Evolutionary conservation across 2,797 vertebrate genomes (phyloP), one percentile per base, ranked within the genome.

Genomic region (Ataeniobius toweri): DNA sequence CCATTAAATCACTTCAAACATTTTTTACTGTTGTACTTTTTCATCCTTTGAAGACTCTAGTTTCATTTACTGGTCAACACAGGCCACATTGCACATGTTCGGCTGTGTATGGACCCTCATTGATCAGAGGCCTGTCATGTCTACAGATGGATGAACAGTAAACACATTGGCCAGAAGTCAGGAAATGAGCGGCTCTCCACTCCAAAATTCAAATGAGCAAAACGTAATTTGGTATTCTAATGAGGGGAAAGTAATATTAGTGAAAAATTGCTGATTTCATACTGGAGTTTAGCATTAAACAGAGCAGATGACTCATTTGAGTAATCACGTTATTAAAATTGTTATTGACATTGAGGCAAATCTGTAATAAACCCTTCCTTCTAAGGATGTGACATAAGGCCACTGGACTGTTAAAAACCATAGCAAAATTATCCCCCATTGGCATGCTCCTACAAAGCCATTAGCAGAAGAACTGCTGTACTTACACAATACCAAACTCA

Each of bases 391-490:
- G 77, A 74, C 84, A 82, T 9, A 24, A 82, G 83, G 77, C 65
- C 4, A 10, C 6, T 68, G 74, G 78, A 80, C 59, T 82, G 88
- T 71, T 80, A 80, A 82, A 79, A 61, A 61, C 75, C 41, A 56
- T 61, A 69, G 67, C 71, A 77, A 80, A 85, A 86, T 83, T 53
- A 79, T 80, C 81, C 80, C 46, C 77, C 51, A 36, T 56, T 28
- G 24, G 68, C 80, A 63, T 2, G 80, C 86, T 73, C 83, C 80
- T 71, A 73, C 73, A 67, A 72, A 84, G 73, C 86, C 86, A 89
- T 91, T 79, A 89, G 83, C 86, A 81, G 75, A 81, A 75, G 79
- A 88, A 86, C 61, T 36, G 85, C 89, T 89, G 91, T 88, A 88
- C 85, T 87, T 89, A 90, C 87, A 90, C 86, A 86, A 74, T 50